Evolutionary conservation across 2,113 vertebrate species (phyloP).

Genomic region (Spea bombifrons): DNA sequence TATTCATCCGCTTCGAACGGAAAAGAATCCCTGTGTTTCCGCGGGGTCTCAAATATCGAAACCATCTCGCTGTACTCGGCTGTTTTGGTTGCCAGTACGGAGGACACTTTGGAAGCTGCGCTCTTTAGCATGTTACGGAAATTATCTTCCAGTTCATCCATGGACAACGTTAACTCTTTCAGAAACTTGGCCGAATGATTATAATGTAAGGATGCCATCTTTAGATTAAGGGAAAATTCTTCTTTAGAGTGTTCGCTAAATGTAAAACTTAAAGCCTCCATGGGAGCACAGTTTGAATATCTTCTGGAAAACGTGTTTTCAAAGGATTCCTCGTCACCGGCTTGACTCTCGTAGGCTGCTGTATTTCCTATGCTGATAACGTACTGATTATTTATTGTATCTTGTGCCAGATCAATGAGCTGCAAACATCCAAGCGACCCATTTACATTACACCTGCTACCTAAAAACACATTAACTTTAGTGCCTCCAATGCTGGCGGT

Average conservation of each 20-base stretch:
- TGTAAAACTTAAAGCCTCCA: conserved; percentile 85
- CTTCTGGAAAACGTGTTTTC: conserved; percentile 62
- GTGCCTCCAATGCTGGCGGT: conserved; percentile 90
- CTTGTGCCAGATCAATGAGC: conserved; percentile 87
- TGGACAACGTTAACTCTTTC: conserved; percentile 86
- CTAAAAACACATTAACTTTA: conserved; percentile 91
- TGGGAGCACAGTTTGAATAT: conserved; percentile 60
- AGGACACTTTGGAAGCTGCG: conserved; percentile 91
- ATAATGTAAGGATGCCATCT: conserved; percentile 95
- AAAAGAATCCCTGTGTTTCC: conserved; percentile 67
- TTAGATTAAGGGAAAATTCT: conserved; percentile 83
- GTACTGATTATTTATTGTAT: conserved; percentile 80
- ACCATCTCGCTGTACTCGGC: conserved; percentile 96
- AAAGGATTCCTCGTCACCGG: conserved; percentile 55
- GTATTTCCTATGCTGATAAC: conserved; percentile 91
- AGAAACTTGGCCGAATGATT: conserved; percentile 94
- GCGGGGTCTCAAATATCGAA: conserved; percentile 84
- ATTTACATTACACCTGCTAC: conserved; percentile 77
- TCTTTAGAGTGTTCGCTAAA: conserved; percentile 80
- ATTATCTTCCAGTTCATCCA: conserved; percentile 92
- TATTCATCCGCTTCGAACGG: conserved; percentile 71
- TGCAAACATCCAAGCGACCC: conserved; percentile 92
- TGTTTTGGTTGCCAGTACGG: conserved; percentile 88
- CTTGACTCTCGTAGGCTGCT: conserved; percentile 64
- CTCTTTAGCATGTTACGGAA: conserved; percentile 90